Evolutionary conservation across 2,888 invertebrate genomes (phyloP).

Genomic region (Plusia festucae): DNA sequence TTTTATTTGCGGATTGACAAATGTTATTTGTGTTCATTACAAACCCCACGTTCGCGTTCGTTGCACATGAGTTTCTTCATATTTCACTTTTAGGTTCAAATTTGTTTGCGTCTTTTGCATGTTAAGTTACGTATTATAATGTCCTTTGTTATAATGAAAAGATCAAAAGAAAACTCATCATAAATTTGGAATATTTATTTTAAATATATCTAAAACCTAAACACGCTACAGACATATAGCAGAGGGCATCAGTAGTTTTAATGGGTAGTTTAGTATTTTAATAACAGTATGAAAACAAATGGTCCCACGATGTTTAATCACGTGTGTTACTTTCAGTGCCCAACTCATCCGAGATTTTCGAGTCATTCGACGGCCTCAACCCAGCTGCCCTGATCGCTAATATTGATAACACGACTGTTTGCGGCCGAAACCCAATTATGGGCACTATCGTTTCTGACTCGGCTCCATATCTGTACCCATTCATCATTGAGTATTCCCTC

Average conservation of each 20-base stretch:
- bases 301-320: slow-evolving; percentile 10
- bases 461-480: slow-evolving; percentile 98
- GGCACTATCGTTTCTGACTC: slow-evolving; percentile 97
- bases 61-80: slow-evolving; percentile 59
- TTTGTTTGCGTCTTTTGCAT: slow-evolving; percentile 60
- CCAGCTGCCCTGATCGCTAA: slow-evolving; percentile 90
- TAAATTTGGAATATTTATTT: too few relatives aligned
- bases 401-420: slow-evolving; percentile 90
- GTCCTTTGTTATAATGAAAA: neutral
- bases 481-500: slow-evolving; percentile 98
- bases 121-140: slow-evolving; percentile 39
- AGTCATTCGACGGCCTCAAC: slow-evolving; percentile 89
- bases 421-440: slow-evolving; percentile 96
- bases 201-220: too few relatives aligned
- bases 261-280: slow-evolving; percentile 50
- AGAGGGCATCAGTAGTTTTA: slow-evolving; percentile 38
- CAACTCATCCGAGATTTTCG: slow-evolving; percentile 84
- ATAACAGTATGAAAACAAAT: neutral
- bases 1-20: slow-evolving; percentile 79
- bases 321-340: slow-evolving; percentile 73
- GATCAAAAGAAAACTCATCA: too few relatives aligned
- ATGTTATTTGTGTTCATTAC: slow-evolving; percentile 62
- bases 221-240: slow-evolving; percentile 21
- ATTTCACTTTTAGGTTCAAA: slow-evolving; percentile 44
- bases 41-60: slow-evolving; percentile 61